phyloP scores from a whole-genome alignment of 1,140 invertebrate genomes.

The Metaphire vulgaris region DNA sequence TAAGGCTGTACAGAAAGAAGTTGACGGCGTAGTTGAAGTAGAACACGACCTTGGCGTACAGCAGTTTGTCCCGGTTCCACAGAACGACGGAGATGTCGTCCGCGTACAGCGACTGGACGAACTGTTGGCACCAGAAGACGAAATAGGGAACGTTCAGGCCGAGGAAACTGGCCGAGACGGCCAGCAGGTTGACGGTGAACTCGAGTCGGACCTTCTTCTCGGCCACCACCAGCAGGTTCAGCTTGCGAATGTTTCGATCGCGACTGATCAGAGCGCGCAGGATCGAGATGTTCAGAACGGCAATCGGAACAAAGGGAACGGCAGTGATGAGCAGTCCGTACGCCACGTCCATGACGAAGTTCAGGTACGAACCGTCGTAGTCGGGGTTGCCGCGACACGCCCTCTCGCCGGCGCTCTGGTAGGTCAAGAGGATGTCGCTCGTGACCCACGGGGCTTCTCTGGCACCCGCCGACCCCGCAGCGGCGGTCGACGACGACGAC shows the following conservation, averaged over 20 bases:
- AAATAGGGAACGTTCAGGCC: constrained; percentile 37
- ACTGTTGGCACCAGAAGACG: constrained; percentile 38
- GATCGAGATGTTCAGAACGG: constrained; percentile 20
- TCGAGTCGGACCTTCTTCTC: constrained; percentile 25
- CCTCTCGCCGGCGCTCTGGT: neutral
- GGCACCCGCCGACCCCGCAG: too few species aligned
- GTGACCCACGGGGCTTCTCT: too few species aligned
- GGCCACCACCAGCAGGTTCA: constrained; percentile 30
- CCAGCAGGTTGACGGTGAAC: constrained; percentile 36
- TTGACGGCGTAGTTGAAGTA: constrained; percentile 43
- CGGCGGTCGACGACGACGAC: too few species aligned
- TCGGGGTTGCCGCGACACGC: constrained; percentile 4
- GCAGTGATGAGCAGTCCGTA: constrained; percentile 22
- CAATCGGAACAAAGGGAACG: constrained; percentile 15
- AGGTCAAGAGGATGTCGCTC: neutral
- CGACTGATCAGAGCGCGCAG: constrained; percentile 11
- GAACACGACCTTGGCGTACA: constrained; percentile 37
- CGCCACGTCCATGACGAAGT: constrained; percentile 15
- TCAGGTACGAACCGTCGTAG: constrained; percentile 10
- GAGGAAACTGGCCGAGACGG: constrained; percentile 36
- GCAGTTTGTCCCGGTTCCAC: constrained; percentile 29
- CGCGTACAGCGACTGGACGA: constrained; percentile 24
- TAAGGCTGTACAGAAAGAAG: constrained; percentile 43
- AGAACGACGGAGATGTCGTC: neutral
- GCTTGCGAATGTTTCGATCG: neutral